Conservation (phyloP, 2,888 invertebrate species). For the Saturnia japonica region DNA sequence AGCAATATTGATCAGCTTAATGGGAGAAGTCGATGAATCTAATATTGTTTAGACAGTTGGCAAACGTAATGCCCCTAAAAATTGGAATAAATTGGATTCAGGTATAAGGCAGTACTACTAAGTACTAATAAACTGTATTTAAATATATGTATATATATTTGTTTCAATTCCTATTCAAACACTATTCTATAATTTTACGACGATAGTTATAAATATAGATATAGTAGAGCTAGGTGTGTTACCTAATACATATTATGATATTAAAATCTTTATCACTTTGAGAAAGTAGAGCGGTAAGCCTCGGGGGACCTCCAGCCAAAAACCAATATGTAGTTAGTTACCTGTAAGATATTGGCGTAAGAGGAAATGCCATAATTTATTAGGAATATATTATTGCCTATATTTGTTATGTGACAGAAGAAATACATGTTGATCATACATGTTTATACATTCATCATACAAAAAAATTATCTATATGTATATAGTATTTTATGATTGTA, state of each 20-base stretch:
- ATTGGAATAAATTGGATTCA: neutral
- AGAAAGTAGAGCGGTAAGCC: neutral
- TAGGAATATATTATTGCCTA: neutral
- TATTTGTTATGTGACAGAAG: neutral
- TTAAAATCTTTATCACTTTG: neutral
- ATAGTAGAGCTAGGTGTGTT: neutral
- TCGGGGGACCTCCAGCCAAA: slow-evolving; percentile 16
- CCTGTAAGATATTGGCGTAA: slow-evolving; percentile 4
- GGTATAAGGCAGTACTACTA: no score
- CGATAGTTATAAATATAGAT: neutral
- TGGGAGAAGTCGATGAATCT: neutral
- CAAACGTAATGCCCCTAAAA: neutral
- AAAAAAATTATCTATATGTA: neutral
- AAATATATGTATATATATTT: no score
- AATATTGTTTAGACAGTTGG: neutral
- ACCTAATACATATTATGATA: neutral
- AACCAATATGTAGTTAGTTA: slow-evolving; percentile 20
- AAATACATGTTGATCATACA: no score
- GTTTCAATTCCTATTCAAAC: neutral
- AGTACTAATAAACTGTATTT: no score
- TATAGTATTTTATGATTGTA: neutral
- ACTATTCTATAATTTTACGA: neutral
- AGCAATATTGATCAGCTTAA: neutral
- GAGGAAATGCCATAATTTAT: slow-evolving; percentile 3
- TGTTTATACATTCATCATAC: neutral